Evolutionary conservation across 2,888 invertebrate species (phyloP), one percentile per base, ranked within the genome.

Genomic region (Conchocele bisecta): DNA sequence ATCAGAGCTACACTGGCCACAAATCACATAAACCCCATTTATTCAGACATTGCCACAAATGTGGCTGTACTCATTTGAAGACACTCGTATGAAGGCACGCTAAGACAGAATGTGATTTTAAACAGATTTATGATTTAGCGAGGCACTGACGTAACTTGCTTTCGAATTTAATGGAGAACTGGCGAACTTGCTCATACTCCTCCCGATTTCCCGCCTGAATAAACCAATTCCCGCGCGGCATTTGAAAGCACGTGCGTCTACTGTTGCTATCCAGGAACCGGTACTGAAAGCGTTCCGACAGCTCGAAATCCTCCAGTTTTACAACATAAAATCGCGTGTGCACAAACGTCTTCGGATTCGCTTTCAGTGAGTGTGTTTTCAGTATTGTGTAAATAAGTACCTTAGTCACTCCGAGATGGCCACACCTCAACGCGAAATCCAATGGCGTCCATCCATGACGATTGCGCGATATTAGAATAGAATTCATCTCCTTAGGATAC

Each of bases 391-490:
- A 42, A 6, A 77, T 74, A 0, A 77, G 65, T 3, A 74, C 31
- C 41, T 74, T 74, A 15, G 70, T 71, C 9, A 53, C 74, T 7
- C 59, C 65, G 37, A 74, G 42, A 44, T 77, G 77, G n/a, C 77
- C 77, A 33, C 77, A 77, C 17, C 77, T 35, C n/a, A 77, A 61
- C 1, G 74, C 77, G 42, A 77, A 77, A 37, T 77, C 77, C 22
- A 77, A 53, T 11, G 77, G 77, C 11, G 77, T 77, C 77, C 77
- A 77, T 15, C 77, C 77, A 29, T 77, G 77, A 53, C 68, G 59
- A 44, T 77, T 77, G 28, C 77, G 35, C 0, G 67, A 50, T 17
- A 77, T 77, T 0, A 77, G 33, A 53, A 68, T 44, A 3, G 71
- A 60, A 24, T 65, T 39, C 56, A 77, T 77, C 33, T 77, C 77